These are phyloP conservation scores for Macaca nemestrina DNA, from an alignment of 2,113 vertebrate genomes.

Conservation along the genomic window DNA sequence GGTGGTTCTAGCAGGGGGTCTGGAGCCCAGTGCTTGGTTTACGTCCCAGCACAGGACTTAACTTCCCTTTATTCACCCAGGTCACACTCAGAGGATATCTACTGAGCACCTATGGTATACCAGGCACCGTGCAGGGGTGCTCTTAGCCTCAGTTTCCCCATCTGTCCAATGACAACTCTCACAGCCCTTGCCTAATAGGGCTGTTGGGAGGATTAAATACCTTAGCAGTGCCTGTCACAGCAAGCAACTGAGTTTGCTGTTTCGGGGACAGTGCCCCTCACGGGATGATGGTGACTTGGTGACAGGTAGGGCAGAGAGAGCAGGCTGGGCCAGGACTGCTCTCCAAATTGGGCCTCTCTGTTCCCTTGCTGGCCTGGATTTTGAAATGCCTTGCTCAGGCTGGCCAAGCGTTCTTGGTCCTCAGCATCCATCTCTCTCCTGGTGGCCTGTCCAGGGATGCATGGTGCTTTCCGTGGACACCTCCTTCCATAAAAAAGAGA, in stretches of 20 bases:
- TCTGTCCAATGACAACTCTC: not conserved
- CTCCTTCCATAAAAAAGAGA: not conserved
- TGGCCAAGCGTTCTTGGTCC: not conserved
- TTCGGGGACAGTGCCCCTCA: not conserved
- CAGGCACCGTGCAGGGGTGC: not conserved
- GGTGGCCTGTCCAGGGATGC: not conserved
- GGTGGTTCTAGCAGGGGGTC: not conserved
- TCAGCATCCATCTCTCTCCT: not conserved
- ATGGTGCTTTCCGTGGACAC: not conserved
- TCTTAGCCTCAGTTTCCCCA: not conserved
- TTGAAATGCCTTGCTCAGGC: not conserved
- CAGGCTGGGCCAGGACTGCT: not conserved
- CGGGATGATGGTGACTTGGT: fast-evolving
- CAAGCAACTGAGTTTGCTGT: not conserved
- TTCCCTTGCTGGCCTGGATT: not conserved
- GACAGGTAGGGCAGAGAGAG: not conserved
- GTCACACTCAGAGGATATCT: not conserved
- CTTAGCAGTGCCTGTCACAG: not conserved
- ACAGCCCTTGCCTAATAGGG: not conserved
- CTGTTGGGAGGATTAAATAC: not conserved
- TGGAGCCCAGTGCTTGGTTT: not conserved
- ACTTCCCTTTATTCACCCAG: not conserved
- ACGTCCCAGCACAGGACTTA: not conserved
- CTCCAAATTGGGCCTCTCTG: not conserved
- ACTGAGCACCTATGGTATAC: fast-evolving